Conservation (phyloP, 2,888 invertebrate species). For the Colostygia pectinataria region DNA sequence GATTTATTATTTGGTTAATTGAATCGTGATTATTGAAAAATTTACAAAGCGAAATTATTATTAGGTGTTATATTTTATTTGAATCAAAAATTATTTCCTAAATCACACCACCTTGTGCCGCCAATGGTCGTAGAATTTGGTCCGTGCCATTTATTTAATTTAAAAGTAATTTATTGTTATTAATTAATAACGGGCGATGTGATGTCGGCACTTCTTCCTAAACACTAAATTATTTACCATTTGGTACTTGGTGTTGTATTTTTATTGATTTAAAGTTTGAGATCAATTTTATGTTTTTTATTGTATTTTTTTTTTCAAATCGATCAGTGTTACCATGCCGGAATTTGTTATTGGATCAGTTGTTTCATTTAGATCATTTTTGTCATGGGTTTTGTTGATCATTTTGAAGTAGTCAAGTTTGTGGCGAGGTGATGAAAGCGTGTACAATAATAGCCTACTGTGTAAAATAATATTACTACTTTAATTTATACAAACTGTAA, state of each 20-base stretch:
- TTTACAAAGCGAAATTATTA: slow-evolving; percentile 35
- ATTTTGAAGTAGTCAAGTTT: slow-evolving; percentile 67
- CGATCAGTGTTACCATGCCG: slow-evolving; percentile 60
- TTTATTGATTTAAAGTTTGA: slow-evolving; percentile 55
- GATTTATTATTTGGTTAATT: slow-evolving; percentile 62
- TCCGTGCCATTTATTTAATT: slow-evolving; percentile 81
- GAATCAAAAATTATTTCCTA: slow-evolving; percentile 59
- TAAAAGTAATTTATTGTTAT: slow-evolving; percentile 70
- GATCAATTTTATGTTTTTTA: slow-evolving; percentile 58
- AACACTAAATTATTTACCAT: slow-evolving; percentile 64
- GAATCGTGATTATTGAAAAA: slow-evolving; percentile 65
- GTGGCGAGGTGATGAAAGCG: slow-evolving; percentile 60
- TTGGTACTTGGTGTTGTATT: slow-evolving; percentile 79
- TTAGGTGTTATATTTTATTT: slow-evolving; percentile 48
- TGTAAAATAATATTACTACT: slow-evolving; percentile 76
- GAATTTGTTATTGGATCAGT: slow-evolving; percentile 48
- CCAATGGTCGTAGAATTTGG: slow-evolving; percentile 68
- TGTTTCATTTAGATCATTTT: slow-evolving; percentile 44
- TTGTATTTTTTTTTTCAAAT: slow-evolving; percentile 53
- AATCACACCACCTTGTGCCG: slow-evolving; percentile 71
- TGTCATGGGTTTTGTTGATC: slow-evolving; percentile 40
- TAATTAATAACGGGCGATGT: slow-evolving; percentile 46
- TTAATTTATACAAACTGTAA: slow-evolving; percentile 82
- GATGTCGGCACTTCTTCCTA: slow-evolving; percentile 65
- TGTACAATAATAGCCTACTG: slow-evolving; percentile 77